Conservation (phyloP, 2,797 vertebrate genomes). For the Falco biarmicus region DNA sequence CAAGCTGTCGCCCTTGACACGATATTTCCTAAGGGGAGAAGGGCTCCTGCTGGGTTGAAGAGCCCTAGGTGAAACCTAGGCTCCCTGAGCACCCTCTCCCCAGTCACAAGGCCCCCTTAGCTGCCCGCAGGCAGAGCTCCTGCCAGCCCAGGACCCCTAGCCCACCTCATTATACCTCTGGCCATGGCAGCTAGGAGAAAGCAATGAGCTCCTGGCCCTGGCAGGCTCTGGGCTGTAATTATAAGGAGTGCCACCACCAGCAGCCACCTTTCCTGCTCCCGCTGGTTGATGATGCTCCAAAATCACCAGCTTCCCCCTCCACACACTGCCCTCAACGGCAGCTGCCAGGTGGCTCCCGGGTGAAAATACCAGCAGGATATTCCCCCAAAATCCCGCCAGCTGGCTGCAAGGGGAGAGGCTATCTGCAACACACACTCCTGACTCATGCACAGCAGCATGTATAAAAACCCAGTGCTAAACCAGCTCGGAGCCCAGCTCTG, state of each 20-base stretch:
- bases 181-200: not conserved
- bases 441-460: not conserved
- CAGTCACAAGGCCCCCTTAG: not conserved
- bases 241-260: rapidly evolving
- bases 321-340: not conserved
- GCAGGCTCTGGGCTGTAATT: not conserved
- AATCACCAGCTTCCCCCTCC: not conserved
- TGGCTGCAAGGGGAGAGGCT: not conserved
- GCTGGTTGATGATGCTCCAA: not conserved
- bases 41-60: not conserved
- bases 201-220: not conserved
- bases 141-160: not conserved
- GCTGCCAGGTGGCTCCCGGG: not conserved
- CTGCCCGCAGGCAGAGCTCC: not conserved
- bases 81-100: not conserved
- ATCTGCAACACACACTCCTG: not conserved
- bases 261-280: not conserved
- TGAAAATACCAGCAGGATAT: not conserved
- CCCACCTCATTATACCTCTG: not conserved
- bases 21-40: not conserved
- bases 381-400: not conserved
- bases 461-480: not conserved
- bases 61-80: not conserved
- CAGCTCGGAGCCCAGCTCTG: not conserved
- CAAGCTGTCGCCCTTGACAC: not conserved